Percentiles rank a stretch among this genome's conserved stretches.
These are phyloP conservation scores for Dolichoris vasculosae DNA, from an alignment of 1,140 invertebrate genomes.

Conservation along the genomic window DNA sequence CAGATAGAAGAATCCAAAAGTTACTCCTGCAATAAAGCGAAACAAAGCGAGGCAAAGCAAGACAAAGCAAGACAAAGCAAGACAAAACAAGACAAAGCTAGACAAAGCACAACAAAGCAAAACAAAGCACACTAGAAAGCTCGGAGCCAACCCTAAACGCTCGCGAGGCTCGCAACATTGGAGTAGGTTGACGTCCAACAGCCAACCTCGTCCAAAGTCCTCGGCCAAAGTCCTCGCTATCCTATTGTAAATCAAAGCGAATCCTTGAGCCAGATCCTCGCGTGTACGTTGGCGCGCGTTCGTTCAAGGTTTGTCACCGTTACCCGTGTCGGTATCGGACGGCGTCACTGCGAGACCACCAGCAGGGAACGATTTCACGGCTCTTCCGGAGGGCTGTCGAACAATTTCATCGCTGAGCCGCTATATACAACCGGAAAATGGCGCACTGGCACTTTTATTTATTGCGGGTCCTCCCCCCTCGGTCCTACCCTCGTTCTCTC, in stretches of 20 bases:
- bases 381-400: neutral
- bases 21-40: neutral
- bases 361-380: slow-evolving; percentile 32
- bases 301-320: neutral
- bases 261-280: slow-evolving; percentile 17
- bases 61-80: neutral
- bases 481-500: neutral
- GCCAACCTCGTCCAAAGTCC: too few relatives aligned
- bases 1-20: neutral
- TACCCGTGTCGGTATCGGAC: neutral
- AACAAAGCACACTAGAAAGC: neutral
- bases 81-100: neutral
- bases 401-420: slow-evolving; percentile 13
- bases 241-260: slow-evolving; percentile 32
- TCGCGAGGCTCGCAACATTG: neutral
- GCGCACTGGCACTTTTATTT: slow-evolving; percentile 22
- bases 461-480: neutral
- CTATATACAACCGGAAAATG: slow-evolving; percentile 4
- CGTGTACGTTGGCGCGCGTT: neutral
- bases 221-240: neutral
- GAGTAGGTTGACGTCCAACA: neutral
- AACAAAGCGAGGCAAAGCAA: slow-evolving; percentile 5
- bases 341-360: neutral
- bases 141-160: neutral
- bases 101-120: slow-evolving; percentile 8